Percentiles rank a stretch among this genome's conserved stretches.
Conservation (phyloP, 2,113 vertebrate species). For the Serinus canaria region DNA sequence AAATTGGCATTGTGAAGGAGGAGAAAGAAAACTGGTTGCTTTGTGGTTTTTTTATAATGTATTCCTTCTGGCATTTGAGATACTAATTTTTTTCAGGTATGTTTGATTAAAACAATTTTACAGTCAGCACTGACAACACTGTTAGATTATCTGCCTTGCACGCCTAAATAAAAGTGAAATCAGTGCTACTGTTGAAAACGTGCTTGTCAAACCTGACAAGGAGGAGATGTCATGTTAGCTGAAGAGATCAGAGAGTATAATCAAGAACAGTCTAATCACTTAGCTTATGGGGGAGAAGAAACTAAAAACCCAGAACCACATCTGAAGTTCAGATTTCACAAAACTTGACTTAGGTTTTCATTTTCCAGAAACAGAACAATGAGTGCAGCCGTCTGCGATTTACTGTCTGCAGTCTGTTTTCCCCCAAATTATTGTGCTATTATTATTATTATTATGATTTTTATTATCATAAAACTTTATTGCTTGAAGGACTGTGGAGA, state of each 20-base stretch:
- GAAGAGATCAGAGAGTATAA: not conserved
- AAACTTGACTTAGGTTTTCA: not conserved
- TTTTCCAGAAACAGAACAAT: not conserved
- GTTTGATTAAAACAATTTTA: not conserved
- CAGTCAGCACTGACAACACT: not conserved
- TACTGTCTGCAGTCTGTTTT: not conserved
- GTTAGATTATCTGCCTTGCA: not conserved
- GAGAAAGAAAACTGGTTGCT: not conserved
- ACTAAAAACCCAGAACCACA: not conserved
- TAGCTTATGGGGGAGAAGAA: not conserved
- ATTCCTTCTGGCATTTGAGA: not conserved
- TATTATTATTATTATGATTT: not conserved
- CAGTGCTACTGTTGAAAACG: not conserved
- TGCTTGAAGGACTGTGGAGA: not conserved
- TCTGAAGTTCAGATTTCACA: not conserved
- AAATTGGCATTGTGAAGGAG: not conserved
- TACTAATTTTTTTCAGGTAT: not conserved
- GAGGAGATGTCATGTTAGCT: not conserved
- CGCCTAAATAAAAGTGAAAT: not conserved
- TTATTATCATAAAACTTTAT: not conserved
- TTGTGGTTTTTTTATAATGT: not conserved
- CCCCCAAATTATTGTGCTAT: not conserved
- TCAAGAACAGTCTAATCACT: not conserved
- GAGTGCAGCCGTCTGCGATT: fast-evolving
- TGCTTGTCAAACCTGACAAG: not conserved